Conservation (phyloP, 2,113 vertebrate genomes). For the Trogon melanurus region DNA sequence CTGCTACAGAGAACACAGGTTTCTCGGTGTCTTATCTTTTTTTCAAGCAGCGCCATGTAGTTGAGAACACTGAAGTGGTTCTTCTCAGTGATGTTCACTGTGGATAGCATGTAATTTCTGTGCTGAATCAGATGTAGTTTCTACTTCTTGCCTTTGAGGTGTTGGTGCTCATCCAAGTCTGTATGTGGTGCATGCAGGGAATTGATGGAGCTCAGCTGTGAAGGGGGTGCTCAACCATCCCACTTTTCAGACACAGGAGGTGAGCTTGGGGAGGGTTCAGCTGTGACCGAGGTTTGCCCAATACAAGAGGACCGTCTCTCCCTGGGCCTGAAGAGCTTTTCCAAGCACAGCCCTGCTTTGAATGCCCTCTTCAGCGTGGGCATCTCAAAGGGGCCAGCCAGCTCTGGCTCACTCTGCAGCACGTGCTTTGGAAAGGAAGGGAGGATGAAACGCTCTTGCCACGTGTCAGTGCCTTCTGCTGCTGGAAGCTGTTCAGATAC, state of each 20-base stretch:
- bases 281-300: neutral
- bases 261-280: neutral
- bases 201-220: neutral
- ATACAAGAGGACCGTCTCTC: neutral
- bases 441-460: neutral
- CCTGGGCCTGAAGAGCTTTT: accelerated
- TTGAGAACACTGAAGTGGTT: neutral
- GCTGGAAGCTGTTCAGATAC: neutral
- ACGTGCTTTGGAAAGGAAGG: accelerated
- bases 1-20: neutral
- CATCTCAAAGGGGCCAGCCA: accelerated
- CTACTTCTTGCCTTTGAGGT: neutral
- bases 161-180: neutral
- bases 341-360: neutral
- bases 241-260: neutral
- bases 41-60: neutral
- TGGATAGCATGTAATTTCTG: neutral
- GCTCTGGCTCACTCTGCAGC: accelerated
- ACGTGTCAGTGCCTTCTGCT: neutral
- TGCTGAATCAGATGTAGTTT: neutral
- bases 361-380: accelerated
- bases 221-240: neutral
- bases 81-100: neutral
- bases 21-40: neutral
- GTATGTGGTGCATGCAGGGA: neutral